Percentiles rank a stretch among this genome's conserved stretches.
Evolutionary conservation across 2,888 invertebrate species (phyloP).

Genomic region (Nysson spinosus): DNA sequence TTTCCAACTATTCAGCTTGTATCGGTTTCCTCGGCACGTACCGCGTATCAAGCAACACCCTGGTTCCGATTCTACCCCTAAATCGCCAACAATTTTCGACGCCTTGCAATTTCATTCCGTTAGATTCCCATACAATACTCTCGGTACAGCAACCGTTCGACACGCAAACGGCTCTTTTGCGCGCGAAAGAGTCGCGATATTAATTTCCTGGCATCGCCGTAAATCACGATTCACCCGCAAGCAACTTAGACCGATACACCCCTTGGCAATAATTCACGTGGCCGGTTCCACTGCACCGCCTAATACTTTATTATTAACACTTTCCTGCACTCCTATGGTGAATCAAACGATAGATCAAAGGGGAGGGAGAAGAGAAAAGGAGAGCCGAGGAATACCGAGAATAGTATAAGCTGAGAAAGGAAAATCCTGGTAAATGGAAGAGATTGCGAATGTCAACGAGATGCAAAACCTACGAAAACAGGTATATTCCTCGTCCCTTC

Average conservation of each 20-base stretch:
- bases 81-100: too few species aligned
- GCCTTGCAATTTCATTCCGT: too few species aligned
- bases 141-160: too few species aligned
- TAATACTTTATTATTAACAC: slow-evolving; percentile 30
- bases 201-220: slow-evolving; percentile 24
- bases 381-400: too few species aligned
- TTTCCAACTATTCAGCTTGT: too few species aligned
- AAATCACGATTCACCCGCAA: slow-evolving; percentile 12
- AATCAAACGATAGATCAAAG: neutral
- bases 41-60: too few species aligned
- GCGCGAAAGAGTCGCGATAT: slow-evolving; percentile 9
- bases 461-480: slow-evolving; percentile 19
- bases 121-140: too few species aligned
- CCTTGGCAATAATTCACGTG: slow-evolving; percentile 9
- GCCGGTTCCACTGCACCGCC: slow-evolving; percentile 1
- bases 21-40: too few species aligned
- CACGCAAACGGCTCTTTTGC: slow-evolving; percentile 4
- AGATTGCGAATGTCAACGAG: slow-evolving; percentile 18
- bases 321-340: slow-evolving; percentile 21
- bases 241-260: too few species aligned
- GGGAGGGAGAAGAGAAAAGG: neutral
- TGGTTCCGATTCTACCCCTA: too few species aligned
- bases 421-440: neutral
- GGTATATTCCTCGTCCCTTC: too few species aligned
- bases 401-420: too few species aligned